phyloP scores from a whole-genome alignment of 2,888 invertebrate species.

The Nudaria mundana region DNA sequence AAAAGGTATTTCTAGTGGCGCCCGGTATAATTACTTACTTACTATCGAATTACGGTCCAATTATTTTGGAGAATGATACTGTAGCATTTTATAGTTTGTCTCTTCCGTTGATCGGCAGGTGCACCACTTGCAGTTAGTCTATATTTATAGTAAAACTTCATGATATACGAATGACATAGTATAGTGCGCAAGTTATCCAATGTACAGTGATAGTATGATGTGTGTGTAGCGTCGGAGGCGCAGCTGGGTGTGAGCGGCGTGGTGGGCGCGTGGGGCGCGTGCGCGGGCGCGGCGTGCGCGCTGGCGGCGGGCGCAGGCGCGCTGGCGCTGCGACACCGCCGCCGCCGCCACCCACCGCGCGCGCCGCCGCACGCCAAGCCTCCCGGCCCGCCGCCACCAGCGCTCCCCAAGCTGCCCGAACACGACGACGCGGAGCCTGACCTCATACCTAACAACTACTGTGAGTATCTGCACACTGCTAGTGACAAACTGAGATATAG shows the following conservation, averaged over 20 bases:
- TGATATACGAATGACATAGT: too few relatives aligned
- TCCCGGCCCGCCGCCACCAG: constrained; percentile 37
- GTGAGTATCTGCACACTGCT: constrained; percentile 42
- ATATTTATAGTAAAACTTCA: too few relatives aligned
- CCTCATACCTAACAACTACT: constrained; percentile 72
- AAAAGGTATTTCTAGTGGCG: too few relatives aligned
- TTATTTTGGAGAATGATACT: too few relatives aligned
- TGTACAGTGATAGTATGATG: too few relatives aligned
- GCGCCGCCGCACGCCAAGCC: constrained; percentile 31
- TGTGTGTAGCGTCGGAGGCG: constrained; percentile 53
- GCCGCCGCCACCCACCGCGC: constrained; percentile 31
- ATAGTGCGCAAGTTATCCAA: too few relatives aligned
- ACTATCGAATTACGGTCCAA: too few relatives aligned
- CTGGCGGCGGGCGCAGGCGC: constrained; percentile 56
- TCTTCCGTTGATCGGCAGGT: too few relatives aligned
- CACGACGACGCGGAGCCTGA: constrained; percentile 72
- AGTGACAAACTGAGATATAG: background rate
- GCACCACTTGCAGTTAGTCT: too few relatives aligned
- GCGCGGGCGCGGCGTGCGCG: constrained; percentile 52
- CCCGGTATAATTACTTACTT: too few relatives aligned
- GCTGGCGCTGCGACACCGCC: constrained; percentile 50
- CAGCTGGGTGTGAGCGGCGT: constrained; percentile 57
- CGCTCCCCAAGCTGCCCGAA: constrained; percentile 31
- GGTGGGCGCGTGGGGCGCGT: constrained; percentile 54
- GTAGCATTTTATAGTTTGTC: too few relatives aligned